A percentile compares a stretch with the other conserved stretches of the same genome.
phyloP scores from a whole-genome alignment of 2,888 invertebrate species.

The Sarcophaga caerulescens region DNA sequence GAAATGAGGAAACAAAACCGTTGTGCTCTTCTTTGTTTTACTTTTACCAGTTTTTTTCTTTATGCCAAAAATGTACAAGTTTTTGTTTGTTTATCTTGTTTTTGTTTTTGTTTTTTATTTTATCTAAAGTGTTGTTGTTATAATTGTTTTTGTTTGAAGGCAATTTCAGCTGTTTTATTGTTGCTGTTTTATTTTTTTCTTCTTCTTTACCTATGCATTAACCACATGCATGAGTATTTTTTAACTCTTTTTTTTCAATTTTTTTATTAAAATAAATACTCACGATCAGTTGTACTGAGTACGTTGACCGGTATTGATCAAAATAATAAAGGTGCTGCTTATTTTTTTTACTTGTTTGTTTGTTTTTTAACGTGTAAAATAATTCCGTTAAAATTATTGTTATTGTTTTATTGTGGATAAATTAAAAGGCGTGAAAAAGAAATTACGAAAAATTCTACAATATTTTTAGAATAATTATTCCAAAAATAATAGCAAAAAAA shows the following conservation, averaged over 20 bases:
- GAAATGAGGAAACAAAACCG: no score
- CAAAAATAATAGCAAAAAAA: background rate
- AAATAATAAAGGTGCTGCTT: constrained; percentile 14
- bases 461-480: background rate
- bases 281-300: constrained; percentile 74
- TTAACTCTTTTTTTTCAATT: constrained; percentile 1
- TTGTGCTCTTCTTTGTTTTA: background rate
- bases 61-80: constrained; percentile 30
- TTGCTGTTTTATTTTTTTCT: background rate
- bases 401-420: background rate
- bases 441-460: background rate
- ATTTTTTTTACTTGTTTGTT: constrained; percentile 15
- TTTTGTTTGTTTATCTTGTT: constrained; percentile 16
- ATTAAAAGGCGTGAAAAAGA: constrained; percentile 35
- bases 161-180: background rate
- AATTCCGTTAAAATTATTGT: background rate
- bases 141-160: no score
- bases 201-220: background rate
- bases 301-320: constrained; percentile 76
- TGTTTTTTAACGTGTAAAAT: constrained; percentile 4
- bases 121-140: no score
- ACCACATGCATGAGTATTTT: background rate
- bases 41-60: background rate
- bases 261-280: constrained; percentile 5
- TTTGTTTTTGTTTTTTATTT: constrained; percentile 9